Conservation (phyloP, 2,888 invertebrate species). For the Apoderus coryli region DNA sequence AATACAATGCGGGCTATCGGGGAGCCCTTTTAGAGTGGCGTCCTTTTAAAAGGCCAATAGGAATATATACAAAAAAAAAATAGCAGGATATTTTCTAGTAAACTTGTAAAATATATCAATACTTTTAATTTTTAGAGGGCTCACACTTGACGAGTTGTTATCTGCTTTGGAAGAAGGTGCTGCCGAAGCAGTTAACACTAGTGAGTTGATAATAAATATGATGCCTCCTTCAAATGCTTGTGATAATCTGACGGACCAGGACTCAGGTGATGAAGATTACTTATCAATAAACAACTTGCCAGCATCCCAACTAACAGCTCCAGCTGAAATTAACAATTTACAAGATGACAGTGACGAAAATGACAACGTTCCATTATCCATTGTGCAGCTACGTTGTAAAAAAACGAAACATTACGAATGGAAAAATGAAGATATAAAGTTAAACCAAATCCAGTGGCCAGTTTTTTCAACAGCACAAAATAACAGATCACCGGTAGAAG, state of each 20-base stretch:
- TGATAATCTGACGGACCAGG: conserved; percentile 6
- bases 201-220: conserved; percentile 1
- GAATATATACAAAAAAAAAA: no score
- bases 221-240: conserved; percentile 7
- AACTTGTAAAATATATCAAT: no score
- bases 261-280: conserved; percentile 8
- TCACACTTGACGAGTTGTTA: background rate
- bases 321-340: conserved; percentile 5
- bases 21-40: no score
- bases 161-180: background rate
- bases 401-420: background rate
- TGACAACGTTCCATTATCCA: background rate
- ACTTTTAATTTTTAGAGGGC: conserved; percentile 1
- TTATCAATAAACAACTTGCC: conserved; percentile 6
- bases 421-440: background rate
- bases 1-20: no score
- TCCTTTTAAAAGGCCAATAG: no score
- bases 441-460: background rate
- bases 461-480: background rate
- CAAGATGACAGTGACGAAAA: conserved; percentile 4
- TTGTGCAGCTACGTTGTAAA: background rate
- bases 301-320: conserved; percentile 3
- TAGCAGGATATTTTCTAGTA: no score
- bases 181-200: background rate
- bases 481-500: background rate